phyloP scores from a whole-genome alignment of 2,113 vertebrate species.

The Pungitius pungitius region DNA sequence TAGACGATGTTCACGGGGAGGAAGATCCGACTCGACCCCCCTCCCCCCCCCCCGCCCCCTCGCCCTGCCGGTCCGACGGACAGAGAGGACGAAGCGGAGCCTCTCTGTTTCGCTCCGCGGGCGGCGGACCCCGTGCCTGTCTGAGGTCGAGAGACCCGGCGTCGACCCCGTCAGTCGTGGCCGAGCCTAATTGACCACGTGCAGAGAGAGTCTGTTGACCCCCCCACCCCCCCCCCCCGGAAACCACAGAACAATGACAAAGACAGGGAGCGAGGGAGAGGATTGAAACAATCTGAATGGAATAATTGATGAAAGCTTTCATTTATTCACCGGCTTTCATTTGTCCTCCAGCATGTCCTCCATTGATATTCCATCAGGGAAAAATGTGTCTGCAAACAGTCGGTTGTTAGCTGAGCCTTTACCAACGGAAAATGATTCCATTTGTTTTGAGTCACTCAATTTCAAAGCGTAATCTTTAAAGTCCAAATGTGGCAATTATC shows the following conservation, averaged over 20 bases:
- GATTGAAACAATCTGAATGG: conserved; percentile 3
- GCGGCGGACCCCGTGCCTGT: conserved; percentile 7
- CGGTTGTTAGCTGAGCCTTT: conserved; percentile 11
- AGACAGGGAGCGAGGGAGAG: not conserved
- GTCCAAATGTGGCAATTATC: conserved; percentile 24
- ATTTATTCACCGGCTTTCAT: conserved; percentile 1
- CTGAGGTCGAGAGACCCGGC: conserved; percentile 17
- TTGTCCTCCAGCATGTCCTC: not conserved
- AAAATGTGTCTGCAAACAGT: conserved; percentile 9
- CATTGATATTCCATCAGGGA: conserved; percentile 7
- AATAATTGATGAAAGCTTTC: conserved; percentile 3
- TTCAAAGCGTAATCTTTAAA: conserved; percentile 43
- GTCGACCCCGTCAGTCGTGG: conserved; percentile 33
- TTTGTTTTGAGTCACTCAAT: conserved; percentile 38
- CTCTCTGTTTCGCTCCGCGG: not conserved
- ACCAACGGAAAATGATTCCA: conserved; percentile 27
- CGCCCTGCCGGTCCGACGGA: conserved; percentile 18
- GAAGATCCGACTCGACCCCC: too few relatives aligned
- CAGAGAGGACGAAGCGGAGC: conserved; percentile 2
- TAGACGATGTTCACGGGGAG: conserved; percentile 41
- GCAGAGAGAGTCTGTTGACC: conserved; percentile 32
- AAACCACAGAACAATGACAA: conserved; percentile 1
- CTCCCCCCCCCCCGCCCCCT: not conserved
- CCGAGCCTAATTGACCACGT: conserved; percentile 39
- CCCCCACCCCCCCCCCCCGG: too few relatives aligned